These are phyloP conservation scores for Anomalospiza imberbis DNA, from an alignment of 2,797 vertebrate species.

Conservation along the genomic window DNA sequence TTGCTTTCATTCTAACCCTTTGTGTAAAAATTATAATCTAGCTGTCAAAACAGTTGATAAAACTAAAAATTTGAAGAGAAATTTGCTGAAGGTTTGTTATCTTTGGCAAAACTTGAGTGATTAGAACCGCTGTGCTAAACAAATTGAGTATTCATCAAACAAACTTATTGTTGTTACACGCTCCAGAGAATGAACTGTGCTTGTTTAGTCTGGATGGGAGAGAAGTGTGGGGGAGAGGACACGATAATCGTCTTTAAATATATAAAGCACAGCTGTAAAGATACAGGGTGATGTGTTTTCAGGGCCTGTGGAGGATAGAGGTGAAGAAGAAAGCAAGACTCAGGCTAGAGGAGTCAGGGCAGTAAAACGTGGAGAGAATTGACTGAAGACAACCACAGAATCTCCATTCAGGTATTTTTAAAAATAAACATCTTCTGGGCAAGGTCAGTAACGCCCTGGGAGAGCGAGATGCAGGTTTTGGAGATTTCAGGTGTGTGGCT, in stretches of 20 bases:
- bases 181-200: background rate
- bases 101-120: slow-evolving; percentile 20
- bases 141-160: slow-evolving; percentile 32
- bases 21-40: slow-evolving; percentile 16
- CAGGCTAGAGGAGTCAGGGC: background rate
- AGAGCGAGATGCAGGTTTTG: background rate
- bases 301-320: background rate
- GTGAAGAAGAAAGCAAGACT: background rate
- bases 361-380: background rate
- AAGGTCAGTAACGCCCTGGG: background rate
- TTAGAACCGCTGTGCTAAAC: background rate
- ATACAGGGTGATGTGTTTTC: background rate
- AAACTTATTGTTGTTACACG: slow-evolving; percentile 6
- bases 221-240: background rate
- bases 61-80: background rate
- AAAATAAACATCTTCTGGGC: background rate
- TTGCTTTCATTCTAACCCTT: background rate
- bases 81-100: slow-evolving; percentile 32
- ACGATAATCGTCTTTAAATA: background rate
- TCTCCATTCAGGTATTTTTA: background rate
- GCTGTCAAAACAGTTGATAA: slow-evolving; percentile 43
- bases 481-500: background rate
- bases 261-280: background rate
- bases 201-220: slow-evolving; percentile 38
- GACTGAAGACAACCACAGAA: background rate